Evolutionary conservation across 2,888 invertebrate species (phyloP), one percentile per base, ranked within the genome.

Genomic region (Hyles lineata): DNA sequence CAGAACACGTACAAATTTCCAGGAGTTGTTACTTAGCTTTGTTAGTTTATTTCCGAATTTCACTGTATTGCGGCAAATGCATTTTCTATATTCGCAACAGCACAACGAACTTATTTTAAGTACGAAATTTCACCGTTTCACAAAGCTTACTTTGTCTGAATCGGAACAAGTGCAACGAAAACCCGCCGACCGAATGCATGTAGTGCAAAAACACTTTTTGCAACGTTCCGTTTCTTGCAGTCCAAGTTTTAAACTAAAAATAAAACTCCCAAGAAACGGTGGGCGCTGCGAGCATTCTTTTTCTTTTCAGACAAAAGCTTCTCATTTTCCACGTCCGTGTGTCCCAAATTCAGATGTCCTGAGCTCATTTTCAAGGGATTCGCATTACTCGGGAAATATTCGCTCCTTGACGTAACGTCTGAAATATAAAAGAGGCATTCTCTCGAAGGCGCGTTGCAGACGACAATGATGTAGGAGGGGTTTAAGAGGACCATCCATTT

Each of bases 371-470:
- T 74, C 80, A 80, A 80, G 83, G 80, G 82, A 84, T 80, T 76
- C 83, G 79, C 83, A 83, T 87, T 85, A 83, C 85, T 85, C 81
- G 21, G 73, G 77, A 82, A 84, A 83, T 83, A 84, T 83, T 85
- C 83, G 75, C 77, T 79, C 74, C 83, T 82, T 84, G 81, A 82
- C 82, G 82, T 84, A 70, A 76, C 78, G 77, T 80, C 82, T 84
- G 82, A 86, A 84, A 87, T 87, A 87, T 88, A 85, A 87, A 88
- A 87, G 87, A 83, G 82, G 82, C 83, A 84, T 86, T 86, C 82
- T 87, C 79, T 78, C 75, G 67, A 72, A 63, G 70, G 77, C 79
- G 78, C 75, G 75, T 74, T 82, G 81, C 77, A 80, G 76, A 71
- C 29, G n/a, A 4, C 63, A 72, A 29, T 76, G 80, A 79, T 43